phyloP scores from a whole-genome alignment of 2,113 vertebrate genomes.

The Gorsachius goisagi region DNA sequence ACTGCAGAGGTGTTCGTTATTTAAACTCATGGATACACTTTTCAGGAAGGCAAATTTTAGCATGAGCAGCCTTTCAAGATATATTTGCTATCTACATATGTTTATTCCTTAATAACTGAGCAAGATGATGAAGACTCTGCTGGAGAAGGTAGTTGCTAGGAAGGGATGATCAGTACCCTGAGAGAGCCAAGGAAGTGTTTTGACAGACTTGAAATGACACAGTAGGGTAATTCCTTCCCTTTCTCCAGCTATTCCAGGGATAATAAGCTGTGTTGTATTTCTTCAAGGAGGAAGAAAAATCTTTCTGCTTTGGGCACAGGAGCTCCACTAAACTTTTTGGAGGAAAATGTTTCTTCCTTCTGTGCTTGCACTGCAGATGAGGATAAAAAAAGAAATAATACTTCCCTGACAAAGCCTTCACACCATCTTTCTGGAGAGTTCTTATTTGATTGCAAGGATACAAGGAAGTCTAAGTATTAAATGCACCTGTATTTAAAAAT shows the following conservation, averaged over 20 bases:
- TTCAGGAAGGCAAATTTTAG: not conserved
- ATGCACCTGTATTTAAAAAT: not conserved
- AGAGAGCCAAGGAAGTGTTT: not conserved
- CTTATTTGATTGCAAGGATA: not conserved
- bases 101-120: not conserved
- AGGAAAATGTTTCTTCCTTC: not conserved
- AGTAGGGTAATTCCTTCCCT: not conserved
- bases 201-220: not conserved
- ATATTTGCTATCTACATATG: not conserved
- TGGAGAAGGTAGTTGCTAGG: not conserved
- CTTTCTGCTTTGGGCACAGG: not conserved
- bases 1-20: not conserved
- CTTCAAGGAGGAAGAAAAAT: not conserved
- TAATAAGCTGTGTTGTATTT: not conserved
- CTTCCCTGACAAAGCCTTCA: not conserved
- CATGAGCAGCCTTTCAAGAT: not conserved
- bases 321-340: not conserved
- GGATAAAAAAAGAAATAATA: not conserved
- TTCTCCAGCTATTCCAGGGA: not conserved
- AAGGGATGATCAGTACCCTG: not conserved
- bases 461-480: not conserved
- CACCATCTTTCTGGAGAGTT: not conserved
- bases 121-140: not conserved
- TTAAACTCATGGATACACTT: not conserved
- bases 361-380: not conserved